Conservation (phyloP, 2,888 invertebrate genomes). For the Ligdia adustata region DNA sequence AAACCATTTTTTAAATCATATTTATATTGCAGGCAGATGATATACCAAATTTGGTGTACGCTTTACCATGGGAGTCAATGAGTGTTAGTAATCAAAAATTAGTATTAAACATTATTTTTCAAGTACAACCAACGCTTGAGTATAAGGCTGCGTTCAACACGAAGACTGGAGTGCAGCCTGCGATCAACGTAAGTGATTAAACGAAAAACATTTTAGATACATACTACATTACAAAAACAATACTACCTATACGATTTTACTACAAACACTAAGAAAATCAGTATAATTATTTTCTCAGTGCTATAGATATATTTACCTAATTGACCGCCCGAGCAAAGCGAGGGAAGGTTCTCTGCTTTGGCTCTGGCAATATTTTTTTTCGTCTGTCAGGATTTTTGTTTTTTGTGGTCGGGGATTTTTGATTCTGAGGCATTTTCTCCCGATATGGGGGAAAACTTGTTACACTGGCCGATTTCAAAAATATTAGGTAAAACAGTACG, state of each 20-base stretch:
- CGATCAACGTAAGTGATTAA: slow-evolving; percentile 40
- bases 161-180: slow-evolving; percentile 44
- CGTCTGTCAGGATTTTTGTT: no score
- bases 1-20: background rate
- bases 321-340: no score
- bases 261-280: background rate
- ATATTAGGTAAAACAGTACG: background rate
- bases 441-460: background rate
- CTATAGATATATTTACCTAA: no score
- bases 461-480: background rate
- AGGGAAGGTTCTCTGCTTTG: no score
- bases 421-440: no score
- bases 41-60: slow-evolving; percentile 42
- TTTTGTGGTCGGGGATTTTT: no score
- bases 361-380: no score
- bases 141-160: slow-evolving; percentile 44
- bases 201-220: background rate
- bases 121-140: slow-evolving; percentile 39
- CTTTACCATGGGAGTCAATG: slow-evolving; percentile 50
- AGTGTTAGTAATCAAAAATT: slow-evolving; percentile 44
- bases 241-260: background rate
- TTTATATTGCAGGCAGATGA: slow-evolving; percentile 47
- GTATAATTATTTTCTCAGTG: no score
- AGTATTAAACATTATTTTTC: slow-evolving; percentile 39
- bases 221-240: no score